A percentile compares a stretch with the other conserved stretches of the same genome.
Evolutionary conservation across 2,113 vertebrate species (phyloP).

Genomic region (Charadrius vociferus): DNA sequence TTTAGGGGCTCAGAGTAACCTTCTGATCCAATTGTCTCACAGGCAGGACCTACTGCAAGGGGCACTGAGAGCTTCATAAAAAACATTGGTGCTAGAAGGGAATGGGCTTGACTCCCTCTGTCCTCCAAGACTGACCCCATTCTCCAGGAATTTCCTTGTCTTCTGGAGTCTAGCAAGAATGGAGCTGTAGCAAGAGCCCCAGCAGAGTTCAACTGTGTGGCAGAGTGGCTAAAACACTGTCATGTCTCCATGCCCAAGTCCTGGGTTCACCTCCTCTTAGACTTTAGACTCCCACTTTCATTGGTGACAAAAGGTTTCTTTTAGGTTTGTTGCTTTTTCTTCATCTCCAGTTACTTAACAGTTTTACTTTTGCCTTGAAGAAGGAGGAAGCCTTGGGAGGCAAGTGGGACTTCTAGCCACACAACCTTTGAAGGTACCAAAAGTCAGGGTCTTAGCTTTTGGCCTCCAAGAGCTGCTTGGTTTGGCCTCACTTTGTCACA

Average conservation of each 20-base stretch:
- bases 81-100: background rate
- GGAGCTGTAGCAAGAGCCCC: background rate
- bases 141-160: background rate
- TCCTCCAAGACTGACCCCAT: background rate
- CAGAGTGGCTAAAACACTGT: background rate
- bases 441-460: background rate
- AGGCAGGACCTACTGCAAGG: background rate
- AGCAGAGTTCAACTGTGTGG: background rate
- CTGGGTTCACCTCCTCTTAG: background rate
- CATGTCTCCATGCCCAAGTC: background rate
- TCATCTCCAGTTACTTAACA: background rate
- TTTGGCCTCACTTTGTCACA: background rate
- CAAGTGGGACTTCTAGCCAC: background rate
- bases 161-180: background rate
- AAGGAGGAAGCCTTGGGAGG: background rate
- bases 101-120: background rate
- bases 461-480: background rate
- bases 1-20: background rate
- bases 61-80: background rate
- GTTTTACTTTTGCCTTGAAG: background rate
- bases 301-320: background rate
- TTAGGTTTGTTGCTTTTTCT: background rate
- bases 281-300: background rate
- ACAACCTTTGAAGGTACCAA: background rate
- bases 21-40: background rate